Evolutionary conservation across 2,797 vertebrate genomes (phyloP).

Genomic region (Neosilurus mollespiculum): DNA sequence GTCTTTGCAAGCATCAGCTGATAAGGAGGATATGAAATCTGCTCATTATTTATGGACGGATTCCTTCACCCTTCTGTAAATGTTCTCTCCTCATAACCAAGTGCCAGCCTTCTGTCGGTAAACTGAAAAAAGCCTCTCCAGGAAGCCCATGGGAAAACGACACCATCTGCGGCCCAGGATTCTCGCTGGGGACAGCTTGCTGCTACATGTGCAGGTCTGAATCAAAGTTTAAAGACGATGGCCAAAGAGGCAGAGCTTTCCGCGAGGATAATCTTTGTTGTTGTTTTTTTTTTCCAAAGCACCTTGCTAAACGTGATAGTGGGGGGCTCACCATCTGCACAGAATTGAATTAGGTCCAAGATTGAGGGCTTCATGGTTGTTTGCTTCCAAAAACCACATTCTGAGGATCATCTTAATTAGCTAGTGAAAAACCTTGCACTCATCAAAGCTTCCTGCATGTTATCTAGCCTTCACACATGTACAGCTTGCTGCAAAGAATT

Average conservation of each 20-base stretch:
- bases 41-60: slow-evolving; percentile 19
- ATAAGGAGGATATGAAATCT: slow-evolving; percentile 26
- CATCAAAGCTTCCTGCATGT: slow-evolving; percentile 20
- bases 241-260: slow-evolving; percentile 3
- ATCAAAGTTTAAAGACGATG: slow-evolving; percentile 17
- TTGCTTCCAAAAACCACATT: slow-evolving; percentile 44
- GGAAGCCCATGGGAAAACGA: not conserved
- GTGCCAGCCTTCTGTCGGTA: slow-evolving; percentile 25
- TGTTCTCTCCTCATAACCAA: not conserved
- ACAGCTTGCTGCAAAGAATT: slow-evolving; percentile 7
- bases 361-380: slow-evolving; percentile 45
- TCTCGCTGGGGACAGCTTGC: slow-evolving; percentile 15
- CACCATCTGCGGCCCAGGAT: slow-evolving; percentile 33
- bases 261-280: slow-evolving; percentile 25
- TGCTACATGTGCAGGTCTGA: slow-evolving; percentile 30
- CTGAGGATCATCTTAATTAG: slow-evolving; percentile 46
- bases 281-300: slow-evolving; percentile 1
- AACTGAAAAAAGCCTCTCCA: slow-evolving; percentile 4
- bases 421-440: slow-evolving; percentile 39
- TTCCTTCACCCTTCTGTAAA: slow-evolving; percentile 5
- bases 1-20: not conserved
- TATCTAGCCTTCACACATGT: slow-evolving; percentile 12
- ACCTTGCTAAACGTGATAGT: slow-evolving; percentile 32
- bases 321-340: slow-evolving; percentile 41
- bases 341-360: slow-evolving; percentile 44